Base-by-base conservation (phyloP, 2,888 invertebrate genomes). In the Folsomia manolachei region DNA sequence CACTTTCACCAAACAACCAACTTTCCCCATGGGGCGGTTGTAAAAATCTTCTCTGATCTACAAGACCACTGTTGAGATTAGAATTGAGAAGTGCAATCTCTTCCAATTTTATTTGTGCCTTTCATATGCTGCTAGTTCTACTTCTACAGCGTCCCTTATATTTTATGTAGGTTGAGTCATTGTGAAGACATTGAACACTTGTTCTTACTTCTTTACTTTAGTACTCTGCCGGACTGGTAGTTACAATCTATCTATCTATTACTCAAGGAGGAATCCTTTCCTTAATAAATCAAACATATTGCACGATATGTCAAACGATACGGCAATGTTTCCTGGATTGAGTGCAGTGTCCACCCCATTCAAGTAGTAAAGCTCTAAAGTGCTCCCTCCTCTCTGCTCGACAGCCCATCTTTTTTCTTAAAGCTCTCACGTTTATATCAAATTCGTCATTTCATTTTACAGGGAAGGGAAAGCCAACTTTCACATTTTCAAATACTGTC, bases 251-350 rank as follows among this genome's bases (percentile, higher is more conserved):
- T n/a, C 56, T 21, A 56, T 56, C 56, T 56, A 56, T 56, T 56
- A 21, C 56, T 56, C 21, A 56, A n/a, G 39, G 39, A 56, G 56
- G 56, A 56, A 19, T 24, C 26, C 14, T 7, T 11, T 19, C 62
- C 62, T 11, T 24, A 24, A 25, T 62, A 62, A 66, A 66, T 66
- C 65, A 66, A 39, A 66, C 51, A 51, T 66, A 51, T 51, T 66
- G 51, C 64, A 9, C 23, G 21, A 62, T 62, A 24, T 62, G 62
- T 62, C 62, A 4, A 4, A 4, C 26, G 62, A 62, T 62, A 62
- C 7, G 62, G 72, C 66, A 70, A 70, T 71, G 68, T 68, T 69
- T 64, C 67, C 68, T 53, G 71, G 60, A 71, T 71, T 74, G 74
- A 74, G 71, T 74, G 74, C 63, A 63, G 11, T 56, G 56, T 56